Base-by-base conservation (phyloP, 1,140 invertebrate species). In the Heliconius hermathena region DNA sequence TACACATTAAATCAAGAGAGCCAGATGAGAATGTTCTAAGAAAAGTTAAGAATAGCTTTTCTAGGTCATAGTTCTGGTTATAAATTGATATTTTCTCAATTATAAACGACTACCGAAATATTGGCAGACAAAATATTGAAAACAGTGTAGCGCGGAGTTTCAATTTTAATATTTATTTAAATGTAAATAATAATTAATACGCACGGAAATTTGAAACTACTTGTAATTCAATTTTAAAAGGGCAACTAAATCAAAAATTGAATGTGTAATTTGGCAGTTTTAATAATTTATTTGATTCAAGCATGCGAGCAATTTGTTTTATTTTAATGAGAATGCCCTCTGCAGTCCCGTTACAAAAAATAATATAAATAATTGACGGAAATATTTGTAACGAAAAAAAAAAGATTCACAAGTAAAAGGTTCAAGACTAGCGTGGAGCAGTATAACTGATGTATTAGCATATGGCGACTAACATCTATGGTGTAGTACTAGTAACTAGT, bases 391-490 rank as follows among this genome's bases (percentile, higher is more conserved):
- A 72, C 9, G 16, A 33, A 36, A 72, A 13, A n/a, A 29, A 72
- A 38, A 41, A 73, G 8, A 73, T 38, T 20, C 18, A 49, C 0
- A 77, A 76, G 57, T 49, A 20, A 77, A 74, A 81, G 81, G 81
- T 82, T 86, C 83, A 86, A 88, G 71, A 83, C 66, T 70, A 29
- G n/a, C 76, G 18, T 1, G 41, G 71, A 85, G 79, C 74, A 57
- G 70, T 88, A 79, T 54, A 82, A 52, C 41, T 71, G 26, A 77
- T 82, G 80, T 84, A 87, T 81, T 87, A 87, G 85, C 84, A 78
- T 81, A 79, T 83, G 84, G 80, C 77, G 77, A 77, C 83, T 84
- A 77, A 71, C 79, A 84, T 82, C 82, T 85, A 86, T 84, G 85
- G 84, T 85, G 83, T 85, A 72, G 46, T 71, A 71, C 75, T 70